These are phyloP conservation scores for Doryteuthis pealeii DNA, from an alignment of 1,140 invertebrate genomes.

Conservation along the genomic window DNA sequence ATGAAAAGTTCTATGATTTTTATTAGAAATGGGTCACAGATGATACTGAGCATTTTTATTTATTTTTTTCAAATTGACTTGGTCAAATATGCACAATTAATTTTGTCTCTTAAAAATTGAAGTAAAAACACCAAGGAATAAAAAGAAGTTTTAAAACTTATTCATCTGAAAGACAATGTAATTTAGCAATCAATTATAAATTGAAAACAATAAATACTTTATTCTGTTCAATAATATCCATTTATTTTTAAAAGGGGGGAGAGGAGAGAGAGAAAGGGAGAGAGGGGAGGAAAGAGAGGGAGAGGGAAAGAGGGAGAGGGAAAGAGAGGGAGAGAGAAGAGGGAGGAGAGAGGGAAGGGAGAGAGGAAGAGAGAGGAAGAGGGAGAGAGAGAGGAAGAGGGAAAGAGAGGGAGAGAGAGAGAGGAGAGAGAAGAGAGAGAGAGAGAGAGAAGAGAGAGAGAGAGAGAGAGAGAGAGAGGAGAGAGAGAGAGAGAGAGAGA, in stretches of 20 bases:
- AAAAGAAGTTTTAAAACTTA: too few relatives aligned
- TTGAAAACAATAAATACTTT: too few relatives aligned
- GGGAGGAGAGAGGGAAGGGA: not conserved
- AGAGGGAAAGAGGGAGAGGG: not conserved
- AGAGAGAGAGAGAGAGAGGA: constrained; percentile 10
- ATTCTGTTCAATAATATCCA: too few relatives aligned
- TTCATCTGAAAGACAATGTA: too few relatives aligned
- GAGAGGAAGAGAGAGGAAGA: constrained; percentile 5
- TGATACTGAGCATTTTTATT: too few relatives aligned
- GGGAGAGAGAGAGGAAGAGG: not conserved
- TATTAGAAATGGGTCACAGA: too few relatives aligned
- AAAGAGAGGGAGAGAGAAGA: not conserved
- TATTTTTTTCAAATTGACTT: too few relatives aligned
- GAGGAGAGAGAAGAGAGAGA: constrained; percentile 7
- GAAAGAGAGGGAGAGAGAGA: constrained; percentile 1
- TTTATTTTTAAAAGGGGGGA: not conserved
- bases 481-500: constrained; percentile 6
- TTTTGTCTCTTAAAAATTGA: too few relatives aligned
- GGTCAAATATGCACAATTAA: too few relatives aligned
- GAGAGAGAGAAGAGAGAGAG: constrained; percentile 11
- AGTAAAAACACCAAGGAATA: too few relatives aligned
- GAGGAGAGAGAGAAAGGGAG: not conserved
- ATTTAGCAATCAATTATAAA: too few relatives aligned
- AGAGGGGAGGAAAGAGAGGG: not conserved
- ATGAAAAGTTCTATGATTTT: too few relatives aligned